These are phyloP conservation scores for Lepus townsendii DNA, from an alignment of 2,797 vertebrate species.

Conservation along the genomic window DNA sequence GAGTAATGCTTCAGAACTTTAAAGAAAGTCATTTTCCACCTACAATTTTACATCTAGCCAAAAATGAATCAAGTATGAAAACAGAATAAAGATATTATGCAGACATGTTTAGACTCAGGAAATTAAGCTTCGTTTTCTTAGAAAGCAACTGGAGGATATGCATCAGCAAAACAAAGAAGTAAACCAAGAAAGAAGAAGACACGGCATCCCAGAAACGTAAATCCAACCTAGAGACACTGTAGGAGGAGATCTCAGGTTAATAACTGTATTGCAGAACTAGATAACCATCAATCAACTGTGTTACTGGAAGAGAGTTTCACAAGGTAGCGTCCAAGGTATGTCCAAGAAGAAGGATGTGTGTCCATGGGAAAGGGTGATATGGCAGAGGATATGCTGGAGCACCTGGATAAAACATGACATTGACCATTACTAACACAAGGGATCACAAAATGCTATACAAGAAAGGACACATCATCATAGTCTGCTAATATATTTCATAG, in stretches of 20 bases:
- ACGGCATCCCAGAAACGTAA: background rate
- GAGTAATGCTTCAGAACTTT: background rate
- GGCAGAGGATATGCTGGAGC: background rate
- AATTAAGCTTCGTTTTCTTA: background rate
- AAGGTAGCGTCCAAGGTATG: background rate
- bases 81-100: background rate
- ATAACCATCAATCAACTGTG: no score
- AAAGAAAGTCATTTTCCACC: background rate
- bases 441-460: background rate
- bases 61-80: background rate
- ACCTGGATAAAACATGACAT: background rate
- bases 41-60: constrained; percentile 3
- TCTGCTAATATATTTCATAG: background rate
- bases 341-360: background rate
- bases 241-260: background rate
- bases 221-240: background rate
- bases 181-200: background rate
- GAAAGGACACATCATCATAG: background rate
- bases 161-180: background rate
- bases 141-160: background rate
- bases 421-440: background rate
- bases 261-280: background rate
- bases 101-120: background rate
- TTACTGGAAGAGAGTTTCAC: background rate
- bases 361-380: background rate